Evolutionary conservation across 2,797 vertebrate genomes (phyloP), one percentile per base, ranked within the genome.

Genomic region (Prionace glauca): DNA sequence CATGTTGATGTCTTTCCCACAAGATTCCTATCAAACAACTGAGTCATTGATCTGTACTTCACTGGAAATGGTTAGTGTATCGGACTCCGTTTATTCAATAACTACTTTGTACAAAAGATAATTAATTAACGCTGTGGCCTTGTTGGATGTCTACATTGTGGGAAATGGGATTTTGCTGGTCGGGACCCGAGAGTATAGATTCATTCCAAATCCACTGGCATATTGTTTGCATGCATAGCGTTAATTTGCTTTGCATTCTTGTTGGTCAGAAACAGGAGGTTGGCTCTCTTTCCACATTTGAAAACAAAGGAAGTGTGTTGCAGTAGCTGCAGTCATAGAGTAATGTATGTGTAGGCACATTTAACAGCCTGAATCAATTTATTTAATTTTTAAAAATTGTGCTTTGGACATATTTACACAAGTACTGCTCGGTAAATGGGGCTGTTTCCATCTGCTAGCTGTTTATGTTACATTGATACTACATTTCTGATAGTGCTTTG

Each of bases 361-460:
- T 56, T 74, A 77, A 56, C 93, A 95, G 93, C 71, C 45, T 50
- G 93, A 32, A 95, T 77, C 93, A 95, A 77, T 95, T 95, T 95
- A 77, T 77, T 74, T 32, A 72, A 94, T 74, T 95, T 77, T 60
- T 69, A 69, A 77, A 74, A 77, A 71, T 77, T 95, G 71, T 95
- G 41, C 93, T 74, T 77, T 10, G 74, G 26, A 74, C 71, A 95
- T 77, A 95, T 77, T 95, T 95, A 95, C 93, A 94, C 93, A 94
- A 94, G 93, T 94, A 94, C 93, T 32, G 50, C 45, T 95, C 41
- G 41, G 72, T 72, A 77, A 95, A 60, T 74, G 24, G 93, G 71
- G 41, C 50, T 95, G 69, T 71, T 95, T 95, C 93, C 93, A 95
- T 95, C 93, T 95, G 93, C 41, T 77, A 95, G 45, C 45, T 95